Evolutionary conservation across 2,113 vertebrate species (phyloP).

Genomic region (human): GRCh38 chr21:42255501-42256000

Average conservation of each 20-base stretch:
- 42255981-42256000: background rate
- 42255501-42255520: background rate
- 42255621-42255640: background rate
- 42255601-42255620: rapidly evolving
- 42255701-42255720: background rate
- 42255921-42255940: background rate
- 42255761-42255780: background rate
- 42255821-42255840: background rate
- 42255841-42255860: background rate
- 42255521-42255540: background rate
- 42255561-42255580: background rate
- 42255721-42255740: background rate
- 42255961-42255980: background rate
- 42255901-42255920: background rate
- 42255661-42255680: background rate
- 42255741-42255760: rapidly evolving
- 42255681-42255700: rapidly evolving
- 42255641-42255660: background rate
- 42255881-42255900: background rate
- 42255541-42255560: background rate
- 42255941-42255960: background rate
- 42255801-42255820: rapidly evolving
- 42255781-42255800: background rate
- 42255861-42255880: background rate
- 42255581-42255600: too few species aligned